Conservation (phyloP, 2,113 vertebrate species). For the Ploceus nigricollis region DNA sequence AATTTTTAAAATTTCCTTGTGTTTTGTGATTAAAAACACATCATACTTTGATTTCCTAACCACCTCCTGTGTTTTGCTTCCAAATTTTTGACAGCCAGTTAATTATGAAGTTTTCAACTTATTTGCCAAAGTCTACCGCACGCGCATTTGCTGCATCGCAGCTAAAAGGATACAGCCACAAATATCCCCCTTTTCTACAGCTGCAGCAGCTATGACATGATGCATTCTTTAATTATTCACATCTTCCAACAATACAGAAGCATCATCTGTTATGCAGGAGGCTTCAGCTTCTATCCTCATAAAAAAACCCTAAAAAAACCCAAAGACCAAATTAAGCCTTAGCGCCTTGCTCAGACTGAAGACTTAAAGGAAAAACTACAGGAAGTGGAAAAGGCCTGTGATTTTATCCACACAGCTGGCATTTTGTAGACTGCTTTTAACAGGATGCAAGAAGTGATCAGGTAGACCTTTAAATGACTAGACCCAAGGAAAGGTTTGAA, state of each 20-base stretch:
- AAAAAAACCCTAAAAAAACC: background rate
- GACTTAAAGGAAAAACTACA: background rate
- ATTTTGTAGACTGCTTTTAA: background rate
- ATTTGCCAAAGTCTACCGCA: background rate
- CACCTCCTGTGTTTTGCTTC: conserved; percentile 44
- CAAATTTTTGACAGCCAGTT: conserved; percentile 60
- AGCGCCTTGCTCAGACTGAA: background rate
- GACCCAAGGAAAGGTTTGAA: background rate
- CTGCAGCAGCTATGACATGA: background rate
- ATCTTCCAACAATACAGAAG: background rate
- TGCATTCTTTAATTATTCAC: background rate
- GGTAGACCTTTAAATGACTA: background rate
- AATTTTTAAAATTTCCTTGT: conserved; percentile 52
- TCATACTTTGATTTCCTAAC: conserved; percentile 62
- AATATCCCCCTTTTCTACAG: background rate
- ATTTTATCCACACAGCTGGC: background rate
- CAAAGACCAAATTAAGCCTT: background rate
- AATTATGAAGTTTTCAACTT: conserved; percentile 55
- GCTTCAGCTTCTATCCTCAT: background rate
- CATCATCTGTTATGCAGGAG: conserved; percentile 33
- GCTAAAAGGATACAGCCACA: background rate
- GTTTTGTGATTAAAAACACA: conserved; percentile 64
- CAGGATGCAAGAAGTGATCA: background rate
- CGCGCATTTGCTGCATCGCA: background rate
- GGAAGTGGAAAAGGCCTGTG: background rate